A percentile compares a stretch with the other conserved stretches of the same genome.
Evolutionary conservation across 2,797 vertebrate species (phyloP).

Genomic region (Florisuga fusca): DNA sequence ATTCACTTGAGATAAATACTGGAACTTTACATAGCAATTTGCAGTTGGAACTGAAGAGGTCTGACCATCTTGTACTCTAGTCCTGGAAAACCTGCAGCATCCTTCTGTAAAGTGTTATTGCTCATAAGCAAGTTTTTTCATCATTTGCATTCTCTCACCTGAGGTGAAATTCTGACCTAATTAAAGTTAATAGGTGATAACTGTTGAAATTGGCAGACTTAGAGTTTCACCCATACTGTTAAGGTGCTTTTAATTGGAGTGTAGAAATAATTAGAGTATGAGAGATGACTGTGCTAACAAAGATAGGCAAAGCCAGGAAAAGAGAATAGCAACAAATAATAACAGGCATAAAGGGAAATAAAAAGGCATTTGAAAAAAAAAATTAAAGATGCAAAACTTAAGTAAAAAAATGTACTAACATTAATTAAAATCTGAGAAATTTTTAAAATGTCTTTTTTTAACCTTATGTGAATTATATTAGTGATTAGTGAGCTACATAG

Average conservation of each 20-base stretch:
- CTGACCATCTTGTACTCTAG: neutral
- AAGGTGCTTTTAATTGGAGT: neutral
- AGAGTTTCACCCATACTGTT: neutral
- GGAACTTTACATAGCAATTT: neutral
- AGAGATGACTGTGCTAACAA: neutral
- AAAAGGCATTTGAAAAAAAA: neutral
- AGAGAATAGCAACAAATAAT: neutral
- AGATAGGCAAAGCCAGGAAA: neutral
- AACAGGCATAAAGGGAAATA: neutral
- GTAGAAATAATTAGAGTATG: neutral
- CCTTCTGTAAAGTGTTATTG: neutral
- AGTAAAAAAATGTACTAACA: neutral
- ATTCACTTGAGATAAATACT: neutral
- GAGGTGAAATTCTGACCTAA: slow-evolving; percentile 5
- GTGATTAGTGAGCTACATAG: neutral
- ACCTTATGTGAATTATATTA: neutral
- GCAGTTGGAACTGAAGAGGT: neutral
- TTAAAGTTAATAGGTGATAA: neutral
- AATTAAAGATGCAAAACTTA: neutral
- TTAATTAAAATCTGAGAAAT: neutral
- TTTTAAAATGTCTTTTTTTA: neutral
- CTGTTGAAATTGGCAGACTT: neutral
- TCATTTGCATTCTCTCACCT: neutral
- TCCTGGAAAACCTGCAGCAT: neutral
- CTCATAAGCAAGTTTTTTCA: neutral